Evolutionary conservation across 1,140 invertebrate genomes (phyloP), one percentile per base, ranked within the genome.

Genomic region (Grapholita molesta): DNA sequence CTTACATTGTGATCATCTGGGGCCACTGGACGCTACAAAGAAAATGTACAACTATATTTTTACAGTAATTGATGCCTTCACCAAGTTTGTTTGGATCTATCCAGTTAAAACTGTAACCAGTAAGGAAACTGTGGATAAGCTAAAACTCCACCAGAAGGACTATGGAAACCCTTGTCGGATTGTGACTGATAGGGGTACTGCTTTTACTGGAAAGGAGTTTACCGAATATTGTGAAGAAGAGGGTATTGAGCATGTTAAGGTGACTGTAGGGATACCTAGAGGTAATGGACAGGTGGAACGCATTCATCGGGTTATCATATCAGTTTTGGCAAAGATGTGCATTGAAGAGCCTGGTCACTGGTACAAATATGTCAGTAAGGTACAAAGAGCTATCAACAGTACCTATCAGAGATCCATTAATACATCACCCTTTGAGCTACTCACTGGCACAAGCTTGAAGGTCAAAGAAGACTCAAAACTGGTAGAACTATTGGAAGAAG

Each of bases 1-100:
- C n/a, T n/a, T n/a, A n/a, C n/a, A n/a, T n/a, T n/a, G n/a, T n/a
- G n/a, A n/a, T n/a, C n/a, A n/a, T n/a, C n/a, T n/a, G n/a, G n/a
- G n/a, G n/a, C n/a, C n/a, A n/a, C n/a, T n/a, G n/a, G n/a, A n/a
- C n/a, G n/a, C n/a, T n/a, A n/a, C n/a, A n/a, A n/a, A n/a, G n/a
- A n/a, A n/a, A n/a, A n/a, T n/a, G n/a, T n/a, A n/a, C n/a, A n/a
- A n/a, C n/a, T n/a, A n/a, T n/a, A n/a, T n/a, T n/a, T n/a, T n/a
- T n/a, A n/a, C n/a, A n/a, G n/a, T n/a, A n/a, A n/a, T n/a, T n/a
- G n/a, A n/a, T n/a, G n/a, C n/a, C n/a, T n/a, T n/a, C n/a, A n/a
- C n/a, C n/a, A n/a, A n/a, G n/a, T n/a, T n/a, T n/a, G n/a, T n/a
- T 28, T 82, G 74, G 73, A 18, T 89, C 53, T 82, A 79, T 57